Evolutionary conservation across 2,888 invertebrate species (phyloP), one percentile per base, ranked within the genome.

Genomic region (Lasioglossum zephyrum): DNA sequence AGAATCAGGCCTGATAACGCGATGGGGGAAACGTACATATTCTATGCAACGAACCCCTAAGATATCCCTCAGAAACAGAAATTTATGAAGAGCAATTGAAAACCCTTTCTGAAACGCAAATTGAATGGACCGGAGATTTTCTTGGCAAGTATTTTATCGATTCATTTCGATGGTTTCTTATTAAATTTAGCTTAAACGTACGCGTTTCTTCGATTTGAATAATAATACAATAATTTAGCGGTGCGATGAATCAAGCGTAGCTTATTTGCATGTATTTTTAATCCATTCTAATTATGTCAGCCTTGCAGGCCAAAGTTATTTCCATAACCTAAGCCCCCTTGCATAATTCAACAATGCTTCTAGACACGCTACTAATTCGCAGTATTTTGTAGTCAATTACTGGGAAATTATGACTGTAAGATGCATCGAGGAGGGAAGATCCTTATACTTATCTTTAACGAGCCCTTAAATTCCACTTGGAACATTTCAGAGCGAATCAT

Each of bases 301-400:
- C 44, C 74, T 57, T 53, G 26, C 73, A 66, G 39, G 47, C 18
- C 26, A 22, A 44, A 75, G 22, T 49, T 57, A 72, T 77, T 31
- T 72, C 77, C 78, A 72, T 77, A 72, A 81, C 66, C 57, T 77
- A 78, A 60, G 22, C 53, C 70, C 73, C 70, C 72, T 36, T 81
- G 86, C 77, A 86, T 86, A 85, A 84, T 84, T 77, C 69, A 76
- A 39, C 36, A 72, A 66, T 57, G 22, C 49, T 18, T 53, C 41
- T 69, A 13, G 41, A 41, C 74, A 77, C 70, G 11, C 47, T 77
- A 70, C 41, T 83, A 79, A 79, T 79, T 69, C 76, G 39, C 70
- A 80, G 77, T 70, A 74, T 63, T 77, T 86, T 84, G 81, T 84
- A 77, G 74, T 74, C 78, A 86, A 84, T 84, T 84, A 84, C 76